Conservation (phyloP, 2,797 vertebrate species). For the Sciaenops ocellatus region DNA sequence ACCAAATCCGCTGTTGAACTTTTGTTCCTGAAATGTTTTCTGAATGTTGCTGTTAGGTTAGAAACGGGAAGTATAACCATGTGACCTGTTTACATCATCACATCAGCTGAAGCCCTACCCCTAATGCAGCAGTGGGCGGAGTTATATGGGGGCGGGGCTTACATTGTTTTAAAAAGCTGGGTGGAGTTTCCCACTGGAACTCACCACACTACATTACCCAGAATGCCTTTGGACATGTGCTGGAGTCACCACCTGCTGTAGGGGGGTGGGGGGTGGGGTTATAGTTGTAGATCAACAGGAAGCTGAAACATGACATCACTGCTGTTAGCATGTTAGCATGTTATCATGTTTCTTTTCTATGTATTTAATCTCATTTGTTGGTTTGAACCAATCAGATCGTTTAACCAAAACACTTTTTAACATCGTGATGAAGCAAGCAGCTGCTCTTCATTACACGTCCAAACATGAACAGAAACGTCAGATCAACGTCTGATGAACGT, state of each 20-base stretch:
- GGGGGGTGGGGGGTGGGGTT: background rate
- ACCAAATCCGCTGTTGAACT: slow-evolving; percentile 24
- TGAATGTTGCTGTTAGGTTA: slow-evolving; percentile 39
- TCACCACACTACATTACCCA: slow-evolving; percentile 67
- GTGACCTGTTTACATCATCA: slow-evolving; percentile 57
- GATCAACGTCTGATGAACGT: no score
- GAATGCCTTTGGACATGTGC: slow-evolving; percentile 46
- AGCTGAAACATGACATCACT: slow-evolving; percentile 14
- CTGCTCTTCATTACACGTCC: no score
- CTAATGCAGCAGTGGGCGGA: background rate
- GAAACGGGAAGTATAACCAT: slow-evolving; percentile 34
- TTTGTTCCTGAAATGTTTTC: slow-evolving; percentile 23
- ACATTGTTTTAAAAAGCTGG: background rate
- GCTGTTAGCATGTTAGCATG: slow-evolving; percentile 47
- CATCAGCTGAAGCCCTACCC: slow-evolving; percentile 40
- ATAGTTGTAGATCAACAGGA: background rate
- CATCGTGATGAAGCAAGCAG: no score
- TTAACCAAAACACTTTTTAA: background rate
- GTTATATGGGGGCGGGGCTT: background rate
- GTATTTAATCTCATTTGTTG: slow-evolving; percentile 1
- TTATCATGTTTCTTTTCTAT: slow-evolving; percentile 37
- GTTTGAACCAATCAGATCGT: slow-evolving; percentile 10
- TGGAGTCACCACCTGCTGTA: background rate
- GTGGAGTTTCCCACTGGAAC: background rate
- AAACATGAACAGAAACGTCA: no score